Evolutionary conservation across 2,113 vertebrate genomes (phyloP), one percentile per base, ranked within the genome.

Genomic region (Prietella phreatophila): DNA sequence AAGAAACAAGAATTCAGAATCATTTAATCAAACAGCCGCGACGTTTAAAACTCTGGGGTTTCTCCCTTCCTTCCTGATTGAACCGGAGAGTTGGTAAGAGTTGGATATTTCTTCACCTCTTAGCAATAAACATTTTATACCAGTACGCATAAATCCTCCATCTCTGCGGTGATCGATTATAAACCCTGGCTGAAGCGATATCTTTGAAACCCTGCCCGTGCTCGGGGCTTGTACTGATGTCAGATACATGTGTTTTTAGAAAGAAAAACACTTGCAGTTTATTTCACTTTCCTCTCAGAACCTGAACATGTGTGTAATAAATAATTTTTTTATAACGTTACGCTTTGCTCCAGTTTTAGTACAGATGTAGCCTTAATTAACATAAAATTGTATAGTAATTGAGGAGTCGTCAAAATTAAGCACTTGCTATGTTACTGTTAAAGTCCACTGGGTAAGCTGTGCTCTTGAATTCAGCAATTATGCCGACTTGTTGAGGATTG

Each of bases 21-120:
- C 36, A 27, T 86, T 61, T 82, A 22, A 60, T 76, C 15, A 15
- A 65, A 78, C 14, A 50, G 47, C 55, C 50, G 58, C 56, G 47
- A 27, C 2, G 22, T 22, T 55, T 42, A 63, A 79, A 36, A 39
- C 58, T 80, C 63, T 86, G 86, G 84, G 88, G 25, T 20, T 14
- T 63, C 61, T 9, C 5, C 6, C 53, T 56, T 55, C 50, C 50
- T 85, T 80, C 69, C 58, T 76, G 85, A 82, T 84, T 86, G 86
- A 89, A 84, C 80, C 81, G 61, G 82, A 87, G 61, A 78, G 58
- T 55, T 88, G 87, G 89, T 90, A 90, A 90, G 89, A 78, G 78
- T 33, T 47, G 47, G 65, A 3, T 73, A 19, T 60, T 7, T n/a
- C 39, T 42, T 75, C 17, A 19, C 17, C 17, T 76, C 36, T 75